Conservation (phyloP, 2,113 vertebrate genomes). For the Sisor rabdophorus region DNA sequence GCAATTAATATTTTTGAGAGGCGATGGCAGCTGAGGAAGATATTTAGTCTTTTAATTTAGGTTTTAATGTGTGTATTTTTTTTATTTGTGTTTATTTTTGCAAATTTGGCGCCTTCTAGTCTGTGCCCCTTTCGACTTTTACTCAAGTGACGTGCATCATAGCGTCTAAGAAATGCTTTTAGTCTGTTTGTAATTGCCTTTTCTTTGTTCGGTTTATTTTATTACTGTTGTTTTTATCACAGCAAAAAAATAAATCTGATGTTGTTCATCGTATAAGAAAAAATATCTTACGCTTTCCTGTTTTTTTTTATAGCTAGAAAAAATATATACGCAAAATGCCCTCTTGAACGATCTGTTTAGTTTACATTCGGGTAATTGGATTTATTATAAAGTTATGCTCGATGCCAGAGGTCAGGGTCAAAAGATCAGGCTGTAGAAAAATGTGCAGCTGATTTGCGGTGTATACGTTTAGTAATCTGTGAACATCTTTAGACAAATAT, state of each 20-base stretch:
- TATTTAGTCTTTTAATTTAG: neutral
- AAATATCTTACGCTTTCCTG: too few species aligned
- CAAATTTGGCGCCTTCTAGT: neutral
- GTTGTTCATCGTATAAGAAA: neutral
- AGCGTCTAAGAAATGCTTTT: neutral
- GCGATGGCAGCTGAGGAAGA: neutral
- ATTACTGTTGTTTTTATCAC: neutral
- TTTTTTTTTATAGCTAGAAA: neutral
- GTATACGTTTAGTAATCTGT: slow-evolving; percentile 3
- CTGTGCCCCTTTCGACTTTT: neutral
- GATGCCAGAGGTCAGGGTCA: slow-evolving; percentile 50
- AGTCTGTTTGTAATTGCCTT: neutral
- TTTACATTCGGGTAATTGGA: slow-evolving; percentile 40
- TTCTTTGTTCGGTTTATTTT: slow-evolving; percentile 1
- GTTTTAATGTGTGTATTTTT: neutral
- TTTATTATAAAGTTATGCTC: slow-evolving; percentile 40
- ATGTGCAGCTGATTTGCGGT: neutral
- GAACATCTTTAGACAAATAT: slow-evolving; percentile 21
- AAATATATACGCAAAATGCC: neutral
- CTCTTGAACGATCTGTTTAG: slow-evolving; percentile 5
- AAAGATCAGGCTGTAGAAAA: slow-evolving; percentile 17
- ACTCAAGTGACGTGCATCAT: neutral
- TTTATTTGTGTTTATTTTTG: neutral
- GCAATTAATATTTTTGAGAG: neutral
- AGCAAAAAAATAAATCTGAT: too few species aligned